Conservation (phyloP, 2,797 vertebrate genomes). For the Cygnus olor region DNA sequence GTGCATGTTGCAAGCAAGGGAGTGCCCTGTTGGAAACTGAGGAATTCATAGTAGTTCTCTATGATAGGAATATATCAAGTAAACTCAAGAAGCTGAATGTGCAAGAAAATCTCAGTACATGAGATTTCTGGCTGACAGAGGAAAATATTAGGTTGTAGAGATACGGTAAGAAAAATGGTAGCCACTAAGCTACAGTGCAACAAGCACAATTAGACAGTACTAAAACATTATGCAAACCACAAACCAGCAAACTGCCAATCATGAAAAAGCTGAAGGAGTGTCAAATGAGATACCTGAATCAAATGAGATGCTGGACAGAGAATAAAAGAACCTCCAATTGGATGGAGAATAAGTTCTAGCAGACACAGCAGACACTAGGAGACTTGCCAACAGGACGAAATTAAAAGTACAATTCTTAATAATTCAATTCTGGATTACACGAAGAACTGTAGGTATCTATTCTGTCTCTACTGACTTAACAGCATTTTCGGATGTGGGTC, state of each 20-base stretch:
- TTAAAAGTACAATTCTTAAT: not conserved
- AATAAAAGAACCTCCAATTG: not conserved
- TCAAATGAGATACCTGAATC: not conserved
- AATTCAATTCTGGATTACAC: not conserved
- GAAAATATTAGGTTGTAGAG: not conserved
- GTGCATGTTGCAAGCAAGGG: not conserved
- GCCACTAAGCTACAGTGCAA: not conserved
- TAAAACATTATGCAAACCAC: not conserved
- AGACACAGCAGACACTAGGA: not conserved
- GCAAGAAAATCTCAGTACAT: not conserved
- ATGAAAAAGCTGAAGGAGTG: not conserved
- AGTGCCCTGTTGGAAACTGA: not conserved
- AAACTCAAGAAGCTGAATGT: not conserved
- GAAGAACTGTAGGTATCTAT: not conserved
- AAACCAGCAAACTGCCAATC: not conserved
- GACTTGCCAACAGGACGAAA: not conserved
- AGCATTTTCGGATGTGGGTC: not conserved
- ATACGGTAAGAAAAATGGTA: not conserved
- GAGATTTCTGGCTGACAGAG: not conserved
- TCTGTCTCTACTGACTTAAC: not conserved
- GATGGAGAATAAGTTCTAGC: not conserved
- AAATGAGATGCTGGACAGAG: not conserved
- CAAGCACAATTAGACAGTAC: not conserved
- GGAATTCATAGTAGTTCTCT: not conserved
- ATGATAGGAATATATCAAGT: not conserved